phyloP scores from a whole-genome alignment of 2,888 invertebrate genomes.

The Aporophyla lueneburgensis region DNA sequence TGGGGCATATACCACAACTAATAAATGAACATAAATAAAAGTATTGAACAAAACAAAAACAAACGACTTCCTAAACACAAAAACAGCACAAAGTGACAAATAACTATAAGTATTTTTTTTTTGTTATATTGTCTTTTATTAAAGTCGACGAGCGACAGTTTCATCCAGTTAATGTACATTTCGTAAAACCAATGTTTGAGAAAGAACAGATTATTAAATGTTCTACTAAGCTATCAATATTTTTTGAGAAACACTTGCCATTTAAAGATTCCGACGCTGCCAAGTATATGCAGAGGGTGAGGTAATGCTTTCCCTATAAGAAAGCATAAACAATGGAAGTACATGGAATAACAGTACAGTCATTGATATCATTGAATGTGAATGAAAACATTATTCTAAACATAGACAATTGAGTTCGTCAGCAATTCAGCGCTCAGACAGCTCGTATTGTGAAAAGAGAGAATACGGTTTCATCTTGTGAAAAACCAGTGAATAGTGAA shows the following conservation, averaged over 20 bases:
- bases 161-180: not conserved
- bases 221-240: not conserved
- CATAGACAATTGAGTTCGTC: conserved; percentile 30
- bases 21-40: too few species aligned
- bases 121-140: not conserved
- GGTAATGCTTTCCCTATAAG: conserved; percentile 57
- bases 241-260: not conserved
- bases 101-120: too few species aligned
- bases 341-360: conserved; percentile 66
- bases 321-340: conserved; percentile 70
- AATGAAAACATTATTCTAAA: conserved; percentile 65
- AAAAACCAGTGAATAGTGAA: conserved; percentile 5
- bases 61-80: too few species aligned
- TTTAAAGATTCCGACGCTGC: conserved; percentile 3
- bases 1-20: too few species aligned
- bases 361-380: conserved; percentile 70
- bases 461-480: conserved; percentile 54
- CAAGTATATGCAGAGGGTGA: conserved; percentile 50
- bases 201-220: too few species aligned
- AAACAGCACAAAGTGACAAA: too few species aligned
- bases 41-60: too few species aligned
- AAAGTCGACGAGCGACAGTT: not conserved
- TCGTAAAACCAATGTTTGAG: not conserved
- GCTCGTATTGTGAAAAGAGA: conserved; percentile 51
- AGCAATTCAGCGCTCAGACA: conserved; percentile 51